A percentile compares a stretch with the other conserved stretches of the same genome.
phyloP scores from a whole-genome alignment of 2,797 vertebrate species.

The Spinus pinus region DNA sequence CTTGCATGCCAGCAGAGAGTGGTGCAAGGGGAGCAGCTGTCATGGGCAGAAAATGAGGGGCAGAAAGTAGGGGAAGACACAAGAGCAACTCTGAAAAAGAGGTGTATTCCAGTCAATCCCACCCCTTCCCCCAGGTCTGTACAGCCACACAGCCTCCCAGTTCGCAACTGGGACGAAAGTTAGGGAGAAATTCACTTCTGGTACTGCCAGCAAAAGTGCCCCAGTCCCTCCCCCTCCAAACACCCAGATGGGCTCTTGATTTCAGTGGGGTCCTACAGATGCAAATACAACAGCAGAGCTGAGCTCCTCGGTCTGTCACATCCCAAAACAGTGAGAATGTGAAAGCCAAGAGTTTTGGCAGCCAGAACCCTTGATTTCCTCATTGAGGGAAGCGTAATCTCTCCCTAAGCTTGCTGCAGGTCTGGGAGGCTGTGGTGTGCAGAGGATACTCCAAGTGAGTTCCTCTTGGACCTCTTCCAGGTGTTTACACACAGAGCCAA shows the following conservation, averaged over 20 bases:
- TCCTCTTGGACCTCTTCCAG: conserved; percentile 74
- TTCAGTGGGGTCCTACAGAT: conserved; percentile 19
- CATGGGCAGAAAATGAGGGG: not conserved
- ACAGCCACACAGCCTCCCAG: not conserved
- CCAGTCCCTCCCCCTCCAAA: not conserved
- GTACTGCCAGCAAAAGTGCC: not conserved
- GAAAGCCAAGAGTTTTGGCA: conserved; percentile 64
- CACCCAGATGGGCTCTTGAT: not conserved
- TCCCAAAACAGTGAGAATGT: conserved; percentile 61
- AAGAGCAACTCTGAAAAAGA: not conserved
- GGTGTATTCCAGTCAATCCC: not conserved
- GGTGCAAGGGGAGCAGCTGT: not conserved
- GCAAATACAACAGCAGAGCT: not conserved
- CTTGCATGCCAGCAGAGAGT: not conserved
- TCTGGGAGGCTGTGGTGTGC: conserved; percentile 61
- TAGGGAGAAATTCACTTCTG: not conserved
- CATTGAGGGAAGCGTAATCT: conserved; percentile 73
- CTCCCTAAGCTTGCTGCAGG: conserved; percentile 65
- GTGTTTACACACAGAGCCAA: conserved; percentile 78
- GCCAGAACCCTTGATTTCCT: conserved; percentile 69
- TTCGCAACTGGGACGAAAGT: not conserved
- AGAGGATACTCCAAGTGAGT: conserved; percentile 71
- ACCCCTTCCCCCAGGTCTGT: not conserved
- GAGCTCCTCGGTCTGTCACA: conserved; percentile 38
- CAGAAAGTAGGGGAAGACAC: not conserved